Base-by-base conservation (phyloP, 2,797 vertebrate species). In the Phataginus tetradactyla region DNA sequence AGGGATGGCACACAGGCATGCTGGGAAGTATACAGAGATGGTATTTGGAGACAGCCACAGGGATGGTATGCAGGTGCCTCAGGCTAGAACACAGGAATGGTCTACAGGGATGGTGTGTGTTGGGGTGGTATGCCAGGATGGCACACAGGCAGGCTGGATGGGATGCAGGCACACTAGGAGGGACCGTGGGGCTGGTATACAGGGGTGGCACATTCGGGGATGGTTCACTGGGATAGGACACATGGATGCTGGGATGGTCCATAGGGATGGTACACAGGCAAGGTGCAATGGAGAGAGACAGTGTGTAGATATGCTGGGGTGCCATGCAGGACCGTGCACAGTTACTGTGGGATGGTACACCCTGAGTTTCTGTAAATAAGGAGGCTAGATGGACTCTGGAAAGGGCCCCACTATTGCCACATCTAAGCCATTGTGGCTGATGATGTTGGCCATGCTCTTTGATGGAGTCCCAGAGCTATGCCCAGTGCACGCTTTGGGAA, bases 371-470 rank as follows among this genome's bases (percentile, higher is more conserved):
- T 18, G 7, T 32, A 32, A 68, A 51, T 9, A 17, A 59, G 23
- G 42, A 88, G 3, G 39, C 15, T 42, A 72, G 42, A 8, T 51
- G 37, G 55, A 69, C 32, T 64, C 68, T 59, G 34, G 39, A 49
- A 69, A 42, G 25, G 5, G 1, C 4, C 7, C 37, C 34, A 17
- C 37, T 9, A 1, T 11, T 13, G 3, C 29, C 51, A 27, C 34
- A 3, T 69, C 27, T 32, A 21, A 51, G 51, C 55, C 27, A 13
- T 29, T 6, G 8, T 45, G 42, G 29, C 51, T 49, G 42, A 21
- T 0, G 0, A 17, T 2, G 1, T 4, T 17, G 61, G 21, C 20
- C 45, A 64, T 42, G 10, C 1, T 10, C 27, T 78, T 59, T 45
- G n/a, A 5, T 25, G 51, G 71, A 77, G 4, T n/a, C 74, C 63